Evolutionary conservation across 2,797 vertebrate genomes (phyloP), one percentile per base, ranked within the genome.

Genomic region (Bovichtus variegatus): DNA sequence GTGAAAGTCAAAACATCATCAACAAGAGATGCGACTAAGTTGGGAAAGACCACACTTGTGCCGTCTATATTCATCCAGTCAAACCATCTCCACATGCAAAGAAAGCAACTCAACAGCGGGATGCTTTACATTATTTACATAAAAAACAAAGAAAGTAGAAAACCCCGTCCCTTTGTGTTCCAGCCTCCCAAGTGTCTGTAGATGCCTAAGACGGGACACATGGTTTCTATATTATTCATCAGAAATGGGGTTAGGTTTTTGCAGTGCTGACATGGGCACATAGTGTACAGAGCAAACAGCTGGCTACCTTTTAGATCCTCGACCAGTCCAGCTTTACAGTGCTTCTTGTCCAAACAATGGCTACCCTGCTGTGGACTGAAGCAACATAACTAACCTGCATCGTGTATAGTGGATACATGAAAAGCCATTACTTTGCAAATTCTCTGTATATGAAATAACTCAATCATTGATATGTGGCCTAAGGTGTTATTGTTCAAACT

Each of bases 211-310:
- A 73, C 15, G 41, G 29, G 16, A 49, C 36, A 63, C 78, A 73
- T 31, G 44, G 43, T 19, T 85, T 40, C 21, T 77, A 49, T 59
- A 49, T 78, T 76, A 84, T 82, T 84, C 16, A 81, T 81, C 25
- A 76, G 53, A 44, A 51, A 62, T 46, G 50, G 23, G 9, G 49
- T 67, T 38, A 9, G 27, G 47, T 55, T 64, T 41, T 44, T 60
- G 25, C 29, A 61, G 43, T 62, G 59, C 21, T 67, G 18, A 46
- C 47, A 55, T 58, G 25, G 1, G 49, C 13, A 58, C 27, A 61
- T n/a, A n/a, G n/a, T n/a, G n/a, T 59, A 43, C 25, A 55, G 59
- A 29, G 55, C 34, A 67, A 40, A 47, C 60, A 63, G 43, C 18
- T 43, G 69, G 68, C 40, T 65, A 15, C 40, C 6, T 25, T 23